Base-by-base conservation (phyloP, 2,113 vertebrate species). In the Suncus etruscus region DNA sequence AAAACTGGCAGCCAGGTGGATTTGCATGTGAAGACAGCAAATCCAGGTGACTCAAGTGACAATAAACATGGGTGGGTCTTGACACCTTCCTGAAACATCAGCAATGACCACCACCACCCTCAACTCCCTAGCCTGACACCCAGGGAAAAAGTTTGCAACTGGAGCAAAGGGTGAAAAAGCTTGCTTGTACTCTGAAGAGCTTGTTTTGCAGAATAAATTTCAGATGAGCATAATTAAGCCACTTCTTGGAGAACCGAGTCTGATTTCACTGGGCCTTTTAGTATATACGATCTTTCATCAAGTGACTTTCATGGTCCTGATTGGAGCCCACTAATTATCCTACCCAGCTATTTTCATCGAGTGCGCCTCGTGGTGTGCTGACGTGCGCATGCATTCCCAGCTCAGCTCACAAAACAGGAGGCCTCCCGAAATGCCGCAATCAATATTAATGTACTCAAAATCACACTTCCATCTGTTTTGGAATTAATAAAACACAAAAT, bases 221-320 rank as follows among this genome's bases (percentile, higher is more conserved):
- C 72, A 93, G 92, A 96, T 92, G 95, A 94, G 87, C 75, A 95
- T 96, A 96, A 96, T 97, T 97, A 97, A 97, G 93, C 82, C 90
- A 96, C 80, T 96, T 96, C 74, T 96, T 96, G 85, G 89, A 97
- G 88, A 96, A 94, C 82, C 48, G 45, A 87, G n/a, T 91, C 94
- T 98, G 94, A 96, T 97, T 97, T 97, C 94, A 91, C 94, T 96
- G 93, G 91, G 95, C 86, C 91, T 96, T 94, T 96, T 95, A 80
- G 83, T 95, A 69, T 95, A 94, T 95, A 94, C 76, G 75, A 81
- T 96, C 86, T 96, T 97, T 95, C 94, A 96, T 96, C 94, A 96
- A 98, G 94, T 91, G 90, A 96, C 88, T 97, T 97, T 95, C 94
- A 96, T 90, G 85, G 86, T 93, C 73, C 90, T 97, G 96, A 90